Percentiles rank a stretch among this genome's conserved stretches.
Evolutionary conservation across 2,888 invertebrate species (phyloP).

Genomic region (Zygothrica quintamaculata): DNA sequence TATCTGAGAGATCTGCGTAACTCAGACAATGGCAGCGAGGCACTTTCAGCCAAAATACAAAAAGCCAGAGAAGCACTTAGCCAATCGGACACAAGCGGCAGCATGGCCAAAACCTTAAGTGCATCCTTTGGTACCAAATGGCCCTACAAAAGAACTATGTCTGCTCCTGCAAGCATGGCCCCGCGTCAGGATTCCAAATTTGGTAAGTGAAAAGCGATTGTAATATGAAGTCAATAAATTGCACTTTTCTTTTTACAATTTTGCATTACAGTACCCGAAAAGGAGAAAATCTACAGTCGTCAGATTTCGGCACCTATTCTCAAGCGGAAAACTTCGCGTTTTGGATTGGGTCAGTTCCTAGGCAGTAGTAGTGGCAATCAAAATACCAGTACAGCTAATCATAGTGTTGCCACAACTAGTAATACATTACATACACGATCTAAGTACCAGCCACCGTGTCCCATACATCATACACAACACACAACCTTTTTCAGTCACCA

Average conservation of each 20-base stretch:
- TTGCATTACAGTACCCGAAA: slow-evolving; percentile 86
- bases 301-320: slow-evolving; percentile 98
- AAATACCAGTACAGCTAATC: slow-evolving; percentile 79
- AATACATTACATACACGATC: slow-evolving; percentile 79
- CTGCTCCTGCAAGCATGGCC: slow-evolving; percentile 94
- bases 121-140: slow-evolving; percentile 96
- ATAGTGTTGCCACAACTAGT: slow-evolving; percentile 76
- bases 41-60: slow-evolving; percentile 93
- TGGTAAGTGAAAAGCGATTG: slow-evolving; percentile 83
- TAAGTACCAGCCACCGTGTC: slow-evolving; percentile 56
- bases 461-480: slow-evolving; percentile 53
- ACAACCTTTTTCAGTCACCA: slow-evolving; percentile 61
- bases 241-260: background rate
- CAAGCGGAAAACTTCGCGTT: slow-evolving; percentile 95
- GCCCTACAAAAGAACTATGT: slow-evolving; percentile 97
- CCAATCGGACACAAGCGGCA: slow-evolving; percentile 88
- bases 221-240: background rate
- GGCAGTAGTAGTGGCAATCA: slow-evolving; percentile 84
- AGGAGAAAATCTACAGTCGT: slow-evolving; percentile 94
- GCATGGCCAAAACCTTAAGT: slow-evolving; percentile 90
- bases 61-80: slow-evolving; percentile 95
- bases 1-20: slow-evolving; percentile 94
- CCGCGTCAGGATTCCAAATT: slow-evolving; percentile 90
- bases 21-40: slow-evolving; percentile 94
- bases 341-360: slow-evolving; percentile 94